A percentile compares a stretch with the other conserved stretches of the same genome.
These are phyloP conservation scores for Echinarachnius parma DNA, from an alignment of 53 echinoderm and acorn worm genomes.

Conservation along the genomic window DNA sequence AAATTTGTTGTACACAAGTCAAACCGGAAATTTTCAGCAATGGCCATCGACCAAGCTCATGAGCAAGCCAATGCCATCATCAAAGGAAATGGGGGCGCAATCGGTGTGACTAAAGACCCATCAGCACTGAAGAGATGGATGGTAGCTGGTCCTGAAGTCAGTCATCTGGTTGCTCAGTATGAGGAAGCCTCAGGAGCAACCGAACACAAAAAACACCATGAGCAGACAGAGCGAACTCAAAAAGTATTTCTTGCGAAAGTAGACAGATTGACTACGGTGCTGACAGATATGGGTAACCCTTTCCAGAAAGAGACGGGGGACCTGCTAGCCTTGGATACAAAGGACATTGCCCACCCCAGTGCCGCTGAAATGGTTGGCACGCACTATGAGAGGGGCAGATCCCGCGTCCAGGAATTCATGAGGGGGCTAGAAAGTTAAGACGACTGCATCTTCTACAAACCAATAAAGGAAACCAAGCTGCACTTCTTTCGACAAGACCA, in stretches of 20 bases:
- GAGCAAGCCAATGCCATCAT: conserved; percentile 32
- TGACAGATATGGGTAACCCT: too few species aligned
- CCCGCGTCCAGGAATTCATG: too few species aligned
- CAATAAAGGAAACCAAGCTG: too few species aligned
- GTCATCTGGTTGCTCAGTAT: not conserved
- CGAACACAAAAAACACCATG: conserved; percentile 7
- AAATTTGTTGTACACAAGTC: conserved; percentile 5
- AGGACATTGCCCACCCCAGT: too few species aligned
- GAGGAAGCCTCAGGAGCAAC: not conserved
- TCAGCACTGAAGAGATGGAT: conserved; percentile 20
- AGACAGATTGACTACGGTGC: too few species aligned
- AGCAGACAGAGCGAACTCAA: not conserved
- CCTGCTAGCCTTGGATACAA: too few species aligned
- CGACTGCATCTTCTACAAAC: too few species aligned
- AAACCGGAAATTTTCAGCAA: conserved; percentile 15
- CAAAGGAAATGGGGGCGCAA: conserved; percentile 31
- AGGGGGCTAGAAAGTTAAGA: too few species aligned
- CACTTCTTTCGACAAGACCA: too few species aligned
- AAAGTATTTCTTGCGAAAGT: not conserved
- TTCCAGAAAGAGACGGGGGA: too few species aligned
- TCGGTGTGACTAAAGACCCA: conserved; percentile 35
- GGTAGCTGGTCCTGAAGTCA: conserved; percentile 15
- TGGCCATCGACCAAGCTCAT: conserved; percentile 38
- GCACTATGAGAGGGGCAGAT: too few species aligned
- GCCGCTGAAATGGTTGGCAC: too few species aligned